Base-by-base conservation (phyloP, 2,113 vertebrate genomes). In the Uropsilus gracilis region DNA sequence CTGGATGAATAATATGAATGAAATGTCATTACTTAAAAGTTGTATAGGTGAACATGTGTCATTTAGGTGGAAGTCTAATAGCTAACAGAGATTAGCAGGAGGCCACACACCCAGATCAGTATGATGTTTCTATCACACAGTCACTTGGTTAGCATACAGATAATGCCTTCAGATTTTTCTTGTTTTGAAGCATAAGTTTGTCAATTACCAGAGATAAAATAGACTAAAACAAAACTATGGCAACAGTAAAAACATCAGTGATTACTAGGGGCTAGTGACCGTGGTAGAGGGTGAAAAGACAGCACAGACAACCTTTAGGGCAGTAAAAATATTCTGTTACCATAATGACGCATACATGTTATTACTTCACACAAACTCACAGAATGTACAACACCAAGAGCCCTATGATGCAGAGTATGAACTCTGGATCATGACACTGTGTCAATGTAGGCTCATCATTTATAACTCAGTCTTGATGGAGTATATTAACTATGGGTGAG, bases 191-290 rank as follows among this genome's bases (percentile, higher is more conserved):
- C 17, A 63, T 34, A 39, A 81, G 8, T 69, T 42, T 82, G 9
- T 55, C 44, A 95, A 84, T 55, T 89, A 75, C 28, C 93, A 55
- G 22, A 32, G 64, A 91, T 92, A 95, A 44, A 82, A 86, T 64
- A 89, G 86, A 18, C 24, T 90, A 55, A 20, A 72, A 80, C 12
- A 78, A 90, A 89, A 85, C 80, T 71, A 90, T 11, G 18, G 6
- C 46, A 50, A 46, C 14, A 72, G 37, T 55, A 63, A 78, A 71
- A 78, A 85, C 18, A 80, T 80, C 44, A 64, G 44, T 32, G 34
- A 24, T 42, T 55, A 44, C 64, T 44, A 63, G 30, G 5, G 22
- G 44, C 8, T 42, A 46, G 4, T 37, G 18, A 39, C 37, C n/a
- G 22, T n/a, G 32, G 5, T 10, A 34, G 64, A 42, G 11, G 20